Evolutionary conservation across 2,113 vertebrate genomes (phyloP), one percentile per base, ranked within the genome.

Genomic region (Turnix velox): DNA sequence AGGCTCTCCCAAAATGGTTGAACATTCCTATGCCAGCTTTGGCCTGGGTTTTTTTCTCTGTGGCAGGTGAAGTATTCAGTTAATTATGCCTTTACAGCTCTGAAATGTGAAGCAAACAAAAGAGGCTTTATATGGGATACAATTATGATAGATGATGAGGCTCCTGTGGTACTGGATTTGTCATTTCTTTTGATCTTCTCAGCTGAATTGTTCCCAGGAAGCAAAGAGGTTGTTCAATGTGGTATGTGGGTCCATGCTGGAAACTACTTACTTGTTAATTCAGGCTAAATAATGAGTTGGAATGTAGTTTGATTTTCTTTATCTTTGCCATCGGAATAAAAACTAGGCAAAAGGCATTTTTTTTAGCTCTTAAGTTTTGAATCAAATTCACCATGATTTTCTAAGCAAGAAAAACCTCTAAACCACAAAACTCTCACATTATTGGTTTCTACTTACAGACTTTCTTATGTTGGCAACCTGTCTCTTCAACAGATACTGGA

Each of bases 1-100:
- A 19, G 98, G 98, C 3, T 91, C 86, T 48, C 98, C 98, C 22
- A 98, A 98, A 95, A 98, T 98, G 98, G 97, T 96, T 42, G 97
- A 97, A 89, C 98, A 98, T 69, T 97, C 97, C 49, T 97, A 98
- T 61, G 97, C 97, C 89, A 98, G 98, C 87, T 97, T 95, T 24
- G 97, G 98, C 20, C 84, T 98, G 25, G 97, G 97, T 1, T 93
- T 96, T 23, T 95, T 94, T 13, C 65, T 98, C 77, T 96, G 88
- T 42, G 98, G 97, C 95, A 98, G 97, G 98, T 98, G 43, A 61
- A 18, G 63, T 46, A 22, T 90, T 76, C 25, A 33, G 43, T 20
- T 54, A 22, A 46, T 78, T 54, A 48, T 30, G n/a, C n/a, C n/a
- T 74, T 68, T 61, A 25, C 62, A 65, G 31, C 35, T 79, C 51